Conservation (phyloP, 2,113 vertebrate genomes). For the Otis tarda region DNA sequence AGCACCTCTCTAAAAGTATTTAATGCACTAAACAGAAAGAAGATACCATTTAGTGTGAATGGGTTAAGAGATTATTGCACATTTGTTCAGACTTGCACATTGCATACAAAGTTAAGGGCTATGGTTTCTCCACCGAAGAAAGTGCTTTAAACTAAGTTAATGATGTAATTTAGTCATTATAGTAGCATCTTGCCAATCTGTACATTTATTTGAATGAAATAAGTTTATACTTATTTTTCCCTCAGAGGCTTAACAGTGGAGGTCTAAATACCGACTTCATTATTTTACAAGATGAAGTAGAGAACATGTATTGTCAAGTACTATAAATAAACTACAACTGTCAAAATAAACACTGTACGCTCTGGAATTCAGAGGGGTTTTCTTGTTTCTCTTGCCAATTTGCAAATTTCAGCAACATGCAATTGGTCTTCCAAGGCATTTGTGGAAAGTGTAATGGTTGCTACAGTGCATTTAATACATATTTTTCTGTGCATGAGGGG, state of each 20-base stretch:
- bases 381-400: slow-evolving; percentile 11
- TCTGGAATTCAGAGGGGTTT: slow-evolving; percentile 3
- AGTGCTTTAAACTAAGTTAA: slow-evolving; percentile 10
- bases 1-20: not conserved
- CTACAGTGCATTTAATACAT: not conserved
- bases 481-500: not conserved
- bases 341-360: slow-evolving; percentile 14
- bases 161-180: slow-evolving; percentile 21
- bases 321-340: slow-evolving; percentile 44
- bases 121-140: not conserved
- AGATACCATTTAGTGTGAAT: not conserved
- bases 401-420: not conserved
- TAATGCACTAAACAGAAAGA: not conserved
- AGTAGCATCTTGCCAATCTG: slow-evolving; percentile 34
- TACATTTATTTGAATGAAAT: slow-evolving; percentile 11
- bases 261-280: not conserved
- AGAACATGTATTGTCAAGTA: slow-evolving; percentile 33
- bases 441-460: not conserved
- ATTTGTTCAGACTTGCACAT: not conserved
- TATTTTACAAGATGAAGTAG: not conserved
- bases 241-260: slow-evolving; percentile 19
- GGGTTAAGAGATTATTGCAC: not conserved
- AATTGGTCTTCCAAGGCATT: not conserved
- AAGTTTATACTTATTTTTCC: slow-evolving; percentile 22
- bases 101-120: not conserved